Conservation (phyloP, 2,113 vertebrate species). For the Corythaixoides concolor region DNA sequence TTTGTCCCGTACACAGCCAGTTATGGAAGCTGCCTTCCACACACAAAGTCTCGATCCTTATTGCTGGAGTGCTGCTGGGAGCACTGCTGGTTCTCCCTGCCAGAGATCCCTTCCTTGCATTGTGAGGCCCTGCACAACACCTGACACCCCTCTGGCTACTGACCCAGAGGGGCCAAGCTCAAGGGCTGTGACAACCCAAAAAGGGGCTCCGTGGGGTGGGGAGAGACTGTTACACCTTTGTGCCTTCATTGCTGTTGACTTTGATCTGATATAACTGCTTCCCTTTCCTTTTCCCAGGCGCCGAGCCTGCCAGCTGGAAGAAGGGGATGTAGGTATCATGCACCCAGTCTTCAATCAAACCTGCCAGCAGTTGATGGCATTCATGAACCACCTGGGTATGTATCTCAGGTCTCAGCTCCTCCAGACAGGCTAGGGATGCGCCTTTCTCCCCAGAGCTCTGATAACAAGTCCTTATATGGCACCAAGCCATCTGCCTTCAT, state of each 20-base stretch:
- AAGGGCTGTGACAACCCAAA: not conserved
- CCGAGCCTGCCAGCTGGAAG: conserved; percentile 85
- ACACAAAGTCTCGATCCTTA: not conserved
- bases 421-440: not conserved
- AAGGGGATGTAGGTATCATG: conserved; percentile 86
- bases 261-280: not conserved
- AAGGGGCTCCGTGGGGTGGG: not conserved
- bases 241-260: not conserved
- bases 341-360: conserved; percentile 82
- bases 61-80: not conserved
- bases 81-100: not conserved
- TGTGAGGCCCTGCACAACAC: not conserved
- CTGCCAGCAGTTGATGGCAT: conserved; percentile 85
- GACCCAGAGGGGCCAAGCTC: not conserved
- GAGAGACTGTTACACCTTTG: not conserved
- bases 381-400: conserved; percentile 85
- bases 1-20: not conserved
- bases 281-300: conserved; percentile 73
- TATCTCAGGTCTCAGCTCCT: conserved; percentile 15
- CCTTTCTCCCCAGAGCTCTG: not conserved
- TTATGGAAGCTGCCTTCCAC: not conserved
- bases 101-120: not conserved
- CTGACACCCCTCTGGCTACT: not conserved
- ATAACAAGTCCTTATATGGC: not conserved
- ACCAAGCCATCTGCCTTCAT: not conserved